Evolutionary conservation across 2,888 invertebrate species (phyloP).

Genomic region (Drosophila recens): DNA sequence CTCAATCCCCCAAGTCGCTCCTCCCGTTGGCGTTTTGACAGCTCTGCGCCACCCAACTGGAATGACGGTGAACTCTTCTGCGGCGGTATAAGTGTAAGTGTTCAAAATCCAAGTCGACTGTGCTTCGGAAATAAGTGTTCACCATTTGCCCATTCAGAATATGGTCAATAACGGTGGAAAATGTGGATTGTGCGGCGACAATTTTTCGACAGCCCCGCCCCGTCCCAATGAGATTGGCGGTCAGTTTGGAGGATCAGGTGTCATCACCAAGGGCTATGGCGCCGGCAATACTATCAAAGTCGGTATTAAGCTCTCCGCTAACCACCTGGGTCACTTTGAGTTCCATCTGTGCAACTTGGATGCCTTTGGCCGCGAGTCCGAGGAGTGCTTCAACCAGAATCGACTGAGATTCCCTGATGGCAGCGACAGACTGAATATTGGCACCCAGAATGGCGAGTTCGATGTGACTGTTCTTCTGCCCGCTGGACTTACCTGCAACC

Average conservation of each 20-base stretch:
- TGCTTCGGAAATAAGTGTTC: background rate
- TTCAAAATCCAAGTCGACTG: background rate
- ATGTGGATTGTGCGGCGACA: constrained; percentile 87
- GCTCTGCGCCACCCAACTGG: constrained; percentile 86
- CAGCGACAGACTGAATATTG: constrained; percentile 67
- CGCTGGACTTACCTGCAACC: constrained; percentile 85
- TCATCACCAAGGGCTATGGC: constrained; percentile 85
- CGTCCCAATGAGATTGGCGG: constrained; percentile 87
- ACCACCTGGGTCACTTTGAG: constrained; percentile 86
- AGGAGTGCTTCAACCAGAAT: constrained; percentile 86
- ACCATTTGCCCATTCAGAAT: constrained; percentile 49
- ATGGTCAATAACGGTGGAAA: constrained; percentile 85
- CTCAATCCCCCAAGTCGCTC: constrained; percentile 86
- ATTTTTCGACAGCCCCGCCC: constrained; percentile 84
- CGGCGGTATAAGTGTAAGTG: constrained; percentile 85
- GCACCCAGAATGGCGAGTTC: constrained; percentile 69
- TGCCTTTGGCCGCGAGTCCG: constrained; percentile 85
- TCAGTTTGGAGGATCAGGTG: constrained; percentile 86
- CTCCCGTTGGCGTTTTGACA: constrained; percentile 86
- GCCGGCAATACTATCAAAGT: constrained; percentile 65
- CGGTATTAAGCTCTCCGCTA: constrained; percentile 85
- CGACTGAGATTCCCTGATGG: constrained; percentile 83
- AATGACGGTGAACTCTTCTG: constrained; percentile 87
- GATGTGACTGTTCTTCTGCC: constrained; percentile 84
- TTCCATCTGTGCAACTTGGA: constrained; percentile 86